phyloP scores from a whole-genome alignment of 2,888 invertebrate genomes.

The Ornithoptera priamus region DNA sequence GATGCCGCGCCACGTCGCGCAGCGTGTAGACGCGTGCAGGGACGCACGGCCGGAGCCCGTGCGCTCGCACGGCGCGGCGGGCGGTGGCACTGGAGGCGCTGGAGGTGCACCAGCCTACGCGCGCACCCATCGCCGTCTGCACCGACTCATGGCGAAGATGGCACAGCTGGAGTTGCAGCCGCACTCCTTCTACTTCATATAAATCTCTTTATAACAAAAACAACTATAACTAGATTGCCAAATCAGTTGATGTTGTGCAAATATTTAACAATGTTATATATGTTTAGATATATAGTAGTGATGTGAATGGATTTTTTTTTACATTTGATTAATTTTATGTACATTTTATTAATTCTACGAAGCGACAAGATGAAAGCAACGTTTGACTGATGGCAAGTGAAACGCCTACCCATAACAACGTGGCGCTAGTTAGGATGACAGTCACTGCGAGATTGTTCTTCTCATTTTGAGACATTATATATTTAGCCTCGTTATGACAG shows the following conservation, averaged over 20 bases:
- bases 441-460: too few species aligned
- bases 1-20: slow-evolving; percentile 93
- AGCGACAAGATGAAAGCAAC: too few species aligned
- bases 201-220: slow-evolving; percentile 22
- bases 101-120: slow-evolving; percentile 82
- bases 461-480: too few species aligned
- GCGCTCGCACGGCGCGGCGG: slow-evolving; percentile 43
- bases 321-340: too few species aligned
- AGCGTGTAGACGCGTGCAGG: slow-evolving; percentile 92
- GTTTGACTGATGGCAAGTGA: too few species aligned
- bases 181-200: slow-evolving; percentile 69
- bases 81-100: slow-evolving; percentile 81
- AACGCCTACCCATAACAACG: too few species aligned
- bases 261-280: background rate
- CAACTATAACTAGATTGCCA: background rate
- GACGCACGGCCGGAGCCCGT: slow-evolving; percentile 81
- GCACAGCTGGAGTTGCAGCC: slow-evolving; percentile 92
- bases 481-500: too few species aligned
- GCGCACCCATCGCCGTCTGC: slow-evolving; percentile 88
- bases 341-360: too few species aligned
- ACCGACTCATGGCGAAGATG: slow-evolving; percentile 97
- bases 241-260: background rate
- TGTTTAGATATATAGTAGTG: background rate
- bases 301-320: background rate
- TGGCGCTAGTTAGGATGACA: too few species aligned